Percentiles rank a stretch among this genome's conserved stretches.
These are phyloP conservation scores for Zootermopsis nevadensis DNA, from an alignment of 2,888 invertebrate species.

Conservation along the genomic window DNA sequence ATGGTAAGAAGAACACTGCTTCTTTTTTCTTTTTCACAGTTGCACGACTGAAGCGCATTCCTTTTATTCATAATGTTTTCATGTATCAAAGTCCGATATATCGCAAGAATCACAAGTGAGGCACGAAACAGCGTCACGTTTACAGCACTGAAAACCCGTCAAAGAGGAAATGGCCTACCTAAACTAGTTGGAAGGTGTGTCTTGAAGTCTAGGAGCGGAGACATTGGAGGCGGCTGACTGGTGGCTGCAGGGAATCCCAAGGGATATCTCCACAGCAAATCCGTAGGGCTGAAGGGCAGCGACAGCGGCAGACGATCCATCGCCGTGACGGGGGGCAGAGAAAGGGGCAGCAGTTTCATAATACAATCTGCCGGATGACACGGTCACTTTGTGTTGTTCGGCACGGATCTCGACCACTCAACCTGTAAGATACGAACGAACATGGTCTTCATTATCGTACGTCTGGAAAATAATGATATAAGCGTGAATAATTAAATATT, in stretches of 20 bases:
- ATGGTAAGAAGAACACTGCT: too few relatives aligned
- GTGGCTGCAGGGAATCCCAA: conserved; percentile 63
- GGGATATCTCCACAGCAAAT: conserved; percentile 89
- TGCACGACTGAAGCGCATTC: background rate
- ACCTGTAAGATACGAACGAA: background rate
- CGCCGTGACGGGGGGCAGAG: conserved; percentile 75
- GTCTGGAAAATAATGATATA: background rate
- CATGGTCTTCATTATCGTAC: background rate
- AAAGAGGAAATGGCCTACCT: conserved; percentile 59
- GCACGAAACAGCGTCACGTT: too few relatives aligned
- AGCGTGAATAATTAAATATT: too few relatives aligned
- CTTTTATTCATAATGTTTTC: background rate
- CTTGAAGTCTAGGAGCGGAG: conserved; percentile 80
- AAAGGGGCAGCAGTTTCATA: conserved; percentile 70
- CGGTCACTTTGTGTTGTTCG: too few relatives aligned
- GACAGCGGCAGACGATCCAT: conserved; percentile 82
- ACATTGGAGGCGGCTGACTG: conserved; percentile 57
- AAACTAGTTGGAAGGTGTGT: conserved; percentile 85
- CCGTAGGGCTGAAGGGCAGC: conserved; percentile 82
- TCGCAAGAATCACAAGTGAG: background rate
- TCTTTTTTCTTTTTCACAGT: too few relatives aligned
- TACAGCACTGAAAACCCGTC: background rate
- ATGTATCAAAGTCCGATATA: background rate
- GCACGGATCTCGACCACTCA: background rate
- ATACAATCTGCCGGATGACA: background rate